Evolutionary conservation across 2,888 invertebrate genomes (phyloP), one percentile per base, ranked within the genome.

Genomic region (Azorinus chamasolen): DNA sequence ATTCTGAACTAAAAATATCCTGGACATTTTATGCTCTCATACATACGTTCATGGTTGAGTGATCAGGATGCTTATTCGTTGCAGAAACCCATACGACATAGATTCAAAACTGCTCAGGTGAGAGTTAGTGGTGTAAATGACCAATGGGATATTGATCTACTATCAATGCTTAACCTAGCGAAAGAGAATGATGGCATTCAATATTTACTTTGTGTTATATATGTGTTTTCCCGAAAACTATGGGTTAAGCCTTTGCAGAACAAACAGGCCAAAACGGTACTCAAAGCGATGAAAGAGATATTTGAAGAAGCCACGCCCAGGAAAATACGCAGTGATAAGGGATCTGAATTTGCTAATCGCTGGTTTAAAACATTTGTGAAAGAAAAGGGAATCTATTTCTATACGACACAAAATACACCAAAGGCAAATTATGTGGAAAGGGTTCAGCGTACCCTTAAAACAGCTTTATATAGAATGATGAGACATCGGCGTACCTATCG

Each of bases 401-500:
- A 45, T 46, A 55, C 53, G 20, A 65, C 54, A 22, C 54, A 65
- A 37, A 65, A 61, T 50, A 48, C 61, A 24, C 32, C 61, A 12
- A 61, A 61, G 50, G 50, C 50, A 14, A 61, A 61, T 27, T 61
- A 46, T 32, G 61, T 55, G 1, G 55, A 65, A 25, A 6, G 64
- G 14, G 55, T 65, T 2, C 64, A 65, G 32, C 54, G 64, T 10
- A 65, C 64, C 5, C 27, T 65, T 20, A 65, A 65, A 43, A 53
- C 58, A 14, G 54, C 41, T 45, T 27, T 79, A 53, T 74, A 75
- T 50, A 51, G 68, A 53, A 53, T 66, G 57, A 70, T 70, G 65
- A 50, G 70, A 45, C 74, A 72, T 39, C 62, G 76, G 37, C 53
- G 79, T 51, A 79, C 48, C 18, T 79, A 72, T 63, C 18, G 63